Conservation (phyloP, 2,113 vertebrate species). For the Pholis gunnellus region DNA sequence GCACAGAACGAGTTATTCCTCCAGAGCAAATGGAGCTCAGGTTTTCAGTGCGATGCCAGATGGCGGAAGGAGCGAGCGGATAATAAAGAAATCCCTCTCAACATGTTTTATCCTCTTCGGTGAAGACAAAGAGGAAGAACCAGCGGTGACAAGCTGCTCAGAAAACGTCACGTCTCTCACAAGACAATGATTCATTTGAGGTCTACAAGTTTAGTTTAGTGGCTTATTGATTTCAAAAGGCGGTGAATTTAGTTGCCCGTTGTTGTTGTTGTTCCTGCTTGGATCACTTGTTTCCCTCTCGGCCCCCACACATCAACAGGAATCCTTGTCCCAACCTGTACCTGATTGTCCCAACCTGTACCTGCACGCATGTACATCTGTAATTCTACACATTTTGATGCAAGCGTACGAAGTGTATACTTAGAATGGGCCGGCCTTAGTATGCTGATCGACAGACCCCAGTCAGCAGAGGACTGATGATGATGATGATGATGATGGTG, state of each 20-base stretch:
- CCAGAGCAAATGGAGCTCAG: neutral
- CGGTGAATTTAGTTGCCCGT: neutral
- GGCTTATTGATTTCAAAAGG: slow-evolving; percentile 4
- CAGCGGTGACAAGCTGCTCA: neutral
- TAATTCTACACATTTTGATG: neutral
- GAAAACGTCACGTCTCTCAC: neutral
- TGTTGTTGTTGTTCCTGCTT: neutral
- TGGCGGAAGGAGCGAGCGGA: neutral
- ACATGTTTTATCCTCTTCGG: neutral
- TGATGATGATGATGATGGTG: slow-evolving; percentile 26
- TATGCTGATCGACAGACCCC: neutral
- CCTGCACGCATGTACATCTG: neutral
- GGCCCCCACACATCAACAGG: too few relatives aligned
- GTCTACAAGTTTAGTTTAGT: neutral
- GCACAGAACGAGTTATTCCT: neutral
- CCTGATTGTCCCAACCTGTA: too few relatives aligned
- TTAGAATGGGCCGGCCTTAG: neutral
- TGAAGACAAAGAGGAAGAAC: neutral
- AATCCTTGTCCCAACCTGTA: too few relatives aligned
- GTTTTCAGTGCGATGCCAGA: neutral
- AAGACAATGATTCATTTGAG: neutral
- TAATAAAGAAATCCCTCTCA: neutral
- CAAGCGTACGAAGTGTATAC: neutral
- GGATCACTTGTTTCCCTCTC: neutral
- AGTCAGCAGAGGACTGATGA: slow-evolving; percentile 24